These are phyloP conservation scores for Volucella inflata DNA, from an alignment of 2,888 invertebrate genomes.

Conservation along the genomic window DNA sequence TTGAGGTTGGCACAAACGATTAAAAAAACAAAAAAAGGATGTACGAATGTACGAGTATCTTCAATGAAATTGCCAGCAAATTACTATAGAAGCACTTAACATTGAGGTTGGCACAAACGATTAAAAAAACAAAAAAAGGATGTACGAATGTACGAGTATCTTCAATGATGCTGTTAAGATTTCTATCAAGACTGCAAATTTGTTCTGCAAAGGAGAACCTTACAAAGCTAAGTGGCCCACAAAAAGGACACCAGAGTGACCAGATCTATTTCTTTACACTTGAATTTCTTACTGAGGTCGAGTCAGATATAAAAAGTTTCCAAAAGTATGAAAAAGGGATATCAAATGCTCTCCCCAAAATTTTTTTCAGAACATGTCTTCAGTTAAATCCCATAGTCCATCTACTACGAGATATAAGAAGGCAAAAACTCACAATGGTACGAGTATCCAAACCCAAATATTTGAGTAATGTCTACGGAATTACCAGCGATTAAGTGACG, in stretches of 20 bases:
- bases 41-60: too few relatives aligned
- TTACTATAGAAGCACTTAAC: conserved; percentile 2
- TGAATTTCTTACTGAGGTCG: conserved; percentile 4
- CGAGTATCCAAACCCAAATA: background rate
- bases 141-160: background rate
- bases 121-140: too few relatives aligned
- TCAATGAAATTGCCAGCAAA: conserved; percentile 26
- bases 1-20: background rate
- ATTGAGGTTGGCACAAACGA: background rate
- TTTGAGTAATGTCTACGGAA: conserved; percentile 5
- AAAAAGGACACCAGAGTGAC: conserved; percentile 20
- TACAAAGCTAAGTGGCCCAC: conserved; percentile 33
- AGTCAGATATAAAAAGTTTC: conserved; percentile 22
- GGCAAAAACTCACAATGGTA: conserved; percentile 7
- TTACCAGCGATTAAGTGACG: background rate
- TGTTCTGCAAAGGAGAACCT: background rate
- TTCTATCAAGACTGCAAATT: conserved; percentile 5
- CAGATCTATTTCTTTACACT: background rate
- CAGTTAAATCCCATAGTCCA: conserved; percentile 2
- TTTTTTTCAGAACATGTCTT: conserved; percentile 1
- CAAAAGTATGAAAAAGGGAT: background rate
- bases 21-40: too few relatives aligned
- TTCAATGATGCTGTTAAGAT: conserved; percentile 1
- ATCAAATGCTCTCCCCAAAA: conserved; percentile 4
- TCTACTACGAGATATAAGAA: background rate